Evolutionary conservation across 2,888 invertebrate species (phyloP).

Genomic region (Hipparchia sbordonii): DNA sequence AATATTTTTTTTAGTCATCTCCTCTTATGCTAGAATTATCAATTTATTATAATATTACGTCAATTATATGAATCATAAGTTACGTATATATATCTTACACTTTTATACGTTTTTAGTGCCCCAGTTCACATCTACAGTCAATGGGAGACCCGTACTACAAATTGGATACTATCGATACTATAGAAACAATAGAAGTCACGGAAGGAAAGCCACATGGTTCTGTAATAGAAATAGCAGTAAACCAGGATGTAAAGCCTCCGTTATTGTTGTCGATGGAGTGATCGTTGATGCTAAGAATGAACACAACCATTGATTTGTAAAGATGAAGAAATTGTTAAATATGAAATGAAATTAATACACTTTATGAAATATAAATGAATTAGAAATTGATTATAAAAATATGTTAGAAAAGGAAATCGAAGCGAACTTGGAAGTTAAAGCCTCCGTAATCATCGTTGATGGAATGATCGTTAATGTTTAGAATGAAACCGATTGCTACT

Average conservation of each 20-base stretch:
- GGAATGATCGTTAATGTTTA: slow-evolving; percentile 43
- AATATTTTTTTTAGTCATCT: no score
- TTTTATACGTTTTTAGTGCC: slow-evolving; percentile 37
- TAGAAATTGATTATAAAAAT: background rate
- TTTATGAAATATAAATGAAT: background rate
- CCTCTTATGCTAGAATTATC: no score
- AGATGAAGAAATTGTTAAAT: background rate
- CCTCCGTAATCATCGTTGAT: slow-evolving; percentile 45
- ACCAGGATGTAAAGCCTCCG: slow-evolving; percentile 47
- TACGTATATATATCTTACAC: background rate
- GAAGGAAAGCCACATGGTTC: slow-evolving; percentile 47
- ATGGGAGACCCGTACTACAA: slow-evolving; percentile 44
- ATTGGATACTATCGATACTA: slow-evolving; percentile 47
- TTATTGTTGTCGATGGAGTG: slow-evolving; percentile 43
- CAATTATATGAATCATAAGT: no score
- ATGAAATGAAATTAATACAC: background rate
- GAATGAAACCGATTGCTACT: slow-evolving; percentile 47
- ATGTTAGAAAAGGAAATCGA: slow-evolving; percentile 32
- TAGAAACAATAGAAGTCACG: slow-evolving; percentile 45
- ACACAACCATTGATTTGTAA: slow-evolving; percentile 46
- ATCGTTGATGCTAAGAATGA: slow-evolving; percentile 44
- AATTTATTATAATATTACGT: no score
- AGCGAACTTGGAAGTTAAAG: slow-evolving; percentile 43
- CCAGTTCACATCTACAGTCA: slow-evolving; percentile 39
- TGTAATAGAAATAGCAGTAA: slow-evolving; percentile 44